These are phyloP conservation scores for Margarornis squamiger DNA, from an alignment of 2,797 vertebrate species.

Conservation along the genomic window DNA sequence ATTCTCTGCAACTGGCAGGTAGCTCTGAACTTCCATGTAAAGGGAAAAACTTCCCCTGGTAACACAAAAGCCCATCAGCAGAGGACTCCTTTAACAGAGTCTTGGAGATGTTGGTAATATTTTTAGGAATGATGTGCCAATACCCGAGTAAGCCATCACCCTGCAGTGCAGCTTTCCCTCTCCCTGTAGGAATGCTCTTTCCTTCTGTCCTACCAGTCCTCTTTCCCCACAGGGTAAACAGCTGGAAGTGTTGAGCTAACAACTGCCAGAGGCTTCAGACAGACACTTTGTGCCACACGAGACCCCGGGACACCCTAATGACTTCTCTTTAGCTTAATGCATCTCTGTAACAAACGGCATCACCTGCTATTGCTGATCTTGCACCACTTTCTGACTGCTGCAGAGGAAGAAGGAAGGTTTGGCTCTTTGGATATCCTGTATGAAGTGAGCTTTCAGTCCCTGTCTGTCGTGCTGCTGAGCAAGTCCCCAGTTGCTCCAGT, in stretches of 20 bases:
- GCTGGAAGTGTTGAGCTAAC: conserved; percentile 54
- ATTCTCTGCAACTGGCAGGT: too few species aligned
- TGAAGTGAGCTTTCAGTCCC: background rate
- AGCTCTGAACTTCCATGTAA: background rate
- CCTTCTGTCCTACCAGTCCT: background rate
- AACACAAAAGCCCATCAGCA: background rate
- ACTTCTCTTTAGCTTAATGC: conserved; percentile 34
- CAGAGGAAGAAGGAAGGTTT: conserved; percentile 34
- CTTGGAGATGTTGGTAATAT: background rate
- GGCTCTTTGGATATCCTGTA: background rate
- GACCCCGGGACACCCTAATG: conserved; percentile 24
- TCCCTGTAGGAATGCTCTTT: background rate
- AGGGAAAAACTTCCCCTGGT: background rate
- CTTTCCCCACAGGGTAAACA: conserved; percentile 63
- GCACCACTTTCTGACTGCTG: background rate
- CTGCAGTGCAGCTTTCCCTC: background rate
- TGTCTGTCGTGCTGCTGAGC: conserved; percentile 7
- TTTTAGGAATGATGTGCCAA: background rate
- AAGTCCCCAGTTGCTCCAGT: background rate
- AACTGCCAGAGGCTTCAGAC: conserved; percentile 34
- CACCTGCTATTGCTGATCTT: conserved; percentile 33
- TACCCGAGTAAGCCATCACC: background rate
- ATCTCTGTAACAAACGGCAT: background rate
- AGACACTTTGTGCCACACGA: conserved; percentile 20
- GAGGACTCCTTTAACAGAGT: background rate